Evolutionary conservation across 2,888 invertebrate species (phyloP), one percentile per base, ranked within the genome.

Genomic region (Amblyjoppa fuscipennis): DNA sequence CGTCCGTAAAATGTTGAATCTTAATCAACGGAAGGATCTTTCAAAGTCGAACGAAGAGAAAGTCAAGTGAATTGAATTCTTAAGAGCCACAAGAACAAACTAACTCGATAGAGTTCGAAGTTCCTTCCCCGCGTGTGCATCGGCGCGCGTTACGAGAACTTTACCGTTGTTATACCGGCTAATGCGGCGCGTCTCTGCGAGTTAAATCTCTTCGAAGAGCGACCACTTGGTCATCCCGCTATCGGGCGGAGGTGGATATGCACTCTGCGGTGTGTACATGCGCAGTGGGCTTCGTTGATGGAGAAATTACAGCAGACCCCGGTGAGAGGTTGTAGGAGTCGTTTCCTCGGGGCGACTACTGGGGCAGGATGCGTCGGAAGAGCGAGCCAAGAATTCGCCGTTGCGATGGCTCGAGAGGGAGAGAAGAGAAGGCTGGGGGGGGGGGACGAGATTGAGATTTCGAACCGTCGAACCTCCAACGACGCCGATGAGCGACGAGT

Each of bases 271-370:
- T 49, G 45, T 75, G n/a, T 59, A 25, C 38, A 38, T 59, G 70
- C 51, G 69, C 74, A 74, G 84, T 69, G 84, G 74, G 84, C 74
- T 85, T 81, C 81, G 84, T 85, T 85, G 84, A 85, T 81, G 81
- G 81, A 81, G 81, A 81, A 85, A 85, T 85, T 78, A 85, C 84
- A 64, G 78, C 78, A 66, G 70, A 64, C 74, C 81, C 73, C 78
- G 81, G 78, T 77, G 80, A 71, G 76, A 81, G 81, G 64, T 81
- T 74, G 77, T 81, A 73, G 74, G 77, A 84, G 84, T 81, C 56
- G 81, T 70, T 81, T 81, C 77, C 77, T 74, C 84, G 49, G 64
- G 51, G 73, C 77, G 73, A 66, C 38, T 45, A 25, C 80, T 56
- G 77, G 53, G 61, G 61, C 64, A 80, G 56, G 76, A 69, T 71